A percentile compares a stretch with the other conserved stretches of the same genome.
Evolutionary conservation across 2,113 vertebrate genomes (phyloP).

Genomic region (Ellobius talpinus): DNA sequence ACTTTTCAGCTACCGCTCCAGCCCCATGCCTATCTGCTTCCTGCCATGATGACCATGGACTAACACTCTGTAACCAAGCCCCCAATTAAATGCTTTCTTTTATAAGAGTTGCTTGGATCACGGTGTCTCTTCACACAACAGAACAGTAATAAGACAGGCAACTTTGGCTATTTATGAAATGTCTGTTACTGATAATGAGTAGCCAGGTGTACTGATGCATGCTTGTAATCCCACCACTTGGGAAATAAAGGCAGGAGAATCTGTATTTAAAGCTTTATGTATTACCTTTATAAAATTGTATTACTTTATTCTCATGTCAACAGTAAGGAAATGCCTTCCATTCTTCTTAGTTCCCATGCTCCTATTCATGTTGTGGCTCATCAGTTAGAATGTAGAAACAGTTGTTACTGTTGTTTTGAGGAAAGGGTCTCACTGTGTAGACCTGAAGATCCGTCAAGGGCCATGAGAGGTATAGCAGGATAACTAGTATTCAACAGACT

Average conservation of each 20-base stretch:
- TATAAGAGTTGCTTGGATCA: background rate
- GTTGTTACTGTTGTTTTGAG: background rate
- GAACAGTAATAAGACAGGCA: background rate
- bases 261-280: constrained; percentile 51
- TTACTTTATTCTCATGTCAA: constrained; percentile 3
- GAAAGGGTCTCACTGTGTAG: background rate
- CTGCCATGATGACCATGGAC: background rate
- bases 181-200: background rate
- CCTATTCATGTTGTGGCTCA: background rate
- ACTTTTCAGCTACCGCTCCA: background rate
- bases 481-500: no score
- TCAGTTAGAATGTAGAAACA: background rate
- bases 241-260: background rate
- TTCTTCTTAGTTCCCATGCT: constrained; percentile 23
- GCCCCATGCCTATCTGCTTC: background rate
- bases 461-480: no score
- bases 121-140: background rate
- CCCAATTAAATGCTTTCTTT: background rate
- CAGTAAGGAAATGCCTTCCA: constrained; percentile 20
- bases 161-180: constrained; percentile 41
- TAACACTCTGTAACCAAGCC: background rate
- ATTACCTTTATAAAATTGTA: constrained; percentile 23
- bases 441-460: background rate
- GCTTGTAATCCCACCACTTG: background rate
- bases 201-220: background rate